A percentile compares a stretch with the other conserved stretches of the same genome.
phyloP scores from a whole-genome alignment of 2,113 vertebrate species.

The Synchiropus splendidus region DNA sequence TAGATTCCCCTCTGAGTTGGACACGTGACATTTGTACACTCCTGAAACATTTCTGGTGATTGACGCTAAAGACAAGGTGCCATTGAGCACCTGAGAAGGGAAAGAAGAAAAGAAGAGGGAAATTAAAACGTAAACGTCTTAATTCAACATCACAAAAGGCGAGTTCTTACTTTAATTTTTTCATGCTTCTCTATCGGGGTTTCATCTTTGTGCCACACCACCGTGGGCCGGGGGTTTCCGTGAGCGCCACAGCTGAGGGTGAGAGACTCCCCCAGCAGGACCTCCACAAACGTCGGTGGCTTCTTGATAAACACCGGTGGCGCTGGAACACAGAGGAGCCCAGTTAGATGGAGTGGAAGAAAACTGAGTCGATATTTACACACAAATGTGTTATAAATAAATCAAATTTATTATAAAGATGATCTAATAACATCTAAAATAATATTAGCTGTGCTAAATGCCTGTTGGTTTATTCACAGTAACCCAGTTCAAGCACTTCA shows the following conservation, averaged over 20 bases:
- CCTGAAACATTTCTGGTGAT: slow-evolving; percentile 75
- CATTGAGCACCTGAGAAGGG: slow-evolving; percentile 75
- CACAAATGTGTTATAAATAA: no score
- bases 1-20: slow-evolving; percentile 80
- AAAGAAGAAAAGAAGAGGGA: neutral
- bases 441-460: no score
- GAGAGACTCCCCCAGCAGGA: slow-evolving; percentile 70
- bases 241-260: slow-evolving; percentile 78
- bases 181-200: slow-evolving; percentile 64
- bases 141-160: slow-evolving; percentile 23
- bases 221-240: slow-evolving; percentile 80
- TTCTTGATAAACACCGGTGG: slow-evolving; percentile 82
- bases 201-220: slow-evolving; percentile 81
- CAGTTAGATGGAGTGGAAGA: no score
- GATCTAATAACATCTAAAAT: no score
- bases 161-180: slow-evolving; percentile 70
- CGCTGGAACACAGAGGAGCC: slow-evolving; percentile 54
- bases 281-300: slow-evolving; percentile 79
- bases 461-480: no score
- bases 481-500: no score
- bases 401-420: no score
- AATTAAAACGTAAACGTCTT: slow-evolving; percentile 13
- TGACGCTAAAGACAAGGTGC: slow-evolving; percentile 70
- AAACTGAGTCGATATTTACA: no score
- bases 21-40: slow-evolving; percentile 85